A percentile compares a stretch with the other conserved stretches of the same genome.
phyloP scores from a whole-genome alignment of 2,113 vertebrate genomes.

The Esox niger region DNA sequence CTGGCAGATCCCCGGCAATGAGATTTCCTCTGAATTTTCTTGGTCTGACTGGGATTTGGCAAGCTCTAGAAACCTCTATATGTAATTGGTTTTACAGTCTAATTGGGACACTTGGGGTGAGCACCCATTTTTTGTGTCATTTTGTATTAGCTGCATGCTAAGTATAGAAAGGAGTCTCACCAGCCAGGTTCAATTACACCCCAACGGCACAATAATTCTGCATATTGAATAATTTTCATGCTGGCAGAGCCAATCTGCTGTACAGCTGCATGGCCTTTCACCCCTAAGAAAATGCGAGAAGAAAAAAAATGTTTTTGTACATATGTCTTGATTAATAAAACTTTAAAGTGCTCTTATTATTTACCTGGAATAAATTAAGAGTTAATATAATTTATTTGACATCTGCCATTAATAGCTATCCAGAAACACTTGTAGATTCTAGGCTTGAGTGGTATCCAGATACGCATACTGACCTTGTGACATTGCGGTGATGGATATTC shows the following conservation, averaged over 20 bases:
- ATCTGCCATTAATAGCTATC: too few species aligned
- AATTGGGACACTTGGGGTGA: constrained; percentile 12
- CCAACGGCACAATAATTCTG: constrained; percentile 8
- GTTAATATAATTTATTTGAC: neutral
- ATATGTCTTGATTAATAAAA: neutral
- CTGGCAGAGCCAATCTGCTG: neutral
- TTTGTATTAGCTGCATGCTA: constrained; percentile 23
- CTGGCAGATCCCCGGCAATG: neutral
- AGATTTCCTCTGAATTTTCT: constrained; percentile 9
- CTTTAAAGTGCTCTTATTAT: constrained; percentile 10
- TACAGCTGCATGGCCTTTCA: neutral
- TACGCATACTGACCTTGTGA: too few species aligned
- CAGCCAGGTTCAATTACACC: constrained; percentile 26
- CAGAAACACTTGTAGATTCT: too few species aligned
- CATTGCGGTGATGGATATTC: too few species aligned
- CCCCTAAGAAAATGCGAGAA: neutral
- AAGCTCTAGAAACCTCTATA: constrained; percentile 5
- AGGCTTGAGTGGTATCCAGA: too few species aligned
- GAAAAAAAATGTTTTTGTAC: too few species aligned
- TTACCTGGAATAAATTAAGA: constrained; percentile 4
- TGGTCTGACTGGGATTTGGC: constrained; percentile 26
- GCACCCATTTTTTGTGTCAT: constrained; percentile 10
- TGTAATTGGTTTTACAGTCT: constrained; percentile 34
- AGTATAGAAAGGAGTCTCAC: neutral
- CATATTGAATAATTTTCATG: neutral